phyloP scores from a whole-genome alignment of 2,797 vertebrate species.

The Epinephelus coioides region DNA sequence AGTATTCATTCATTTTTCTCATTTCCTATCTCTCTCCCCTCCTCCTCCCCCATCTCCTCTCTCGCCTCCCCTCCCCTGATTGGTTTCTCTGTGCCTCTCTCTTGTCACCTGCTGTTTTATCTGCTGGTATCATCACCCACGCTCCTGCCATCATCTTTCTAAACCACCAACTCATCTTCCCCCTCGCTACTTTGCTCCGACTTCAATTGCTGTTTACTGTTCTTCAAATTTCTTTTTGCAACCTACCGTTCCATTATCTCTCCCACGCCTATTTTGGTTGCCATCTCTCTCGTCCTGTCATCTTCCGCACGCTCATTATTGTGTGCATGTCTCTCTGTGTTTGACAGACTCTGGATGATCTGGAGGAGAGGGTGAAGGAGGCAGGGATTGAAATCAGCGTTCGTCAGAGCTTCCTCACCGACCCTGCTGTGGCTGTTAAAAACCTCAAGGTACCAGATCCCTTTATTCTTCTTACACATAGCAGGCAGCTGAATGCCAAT shows the following conservation, averaged over 20 bases:
- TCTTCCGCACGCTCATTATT: conserved; percentile 10
- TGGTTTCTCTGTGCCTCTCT: conserved; percentile 10
- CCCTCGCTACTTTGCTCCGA: not conserved
- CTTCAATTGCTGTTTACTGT: not conserved
- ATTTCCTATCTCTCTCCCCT: not conserved
- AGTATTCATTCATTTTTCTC: not conserved
- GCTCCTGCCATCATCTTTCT: not conserved
- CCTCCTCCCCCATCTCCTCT: conserved; percentile 10
- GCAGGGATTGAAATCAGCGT: conserved; percentile 93
- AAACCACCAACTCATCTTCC: conserved; percentile 8
- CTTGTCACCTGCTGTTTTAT: conserved; percentile 15
- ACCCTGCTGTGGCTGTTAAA: conserved; percentile 91
- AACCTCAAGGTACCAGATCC: conserved; percentile 90
- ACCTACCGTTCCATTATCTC: conserved; percentile 4
- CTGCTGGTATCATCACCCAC: conserved; percentile 16
- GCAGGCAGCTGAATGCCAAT: conserved; percentile 7
- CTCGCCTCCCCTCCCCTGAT: conserved; percentile 4
- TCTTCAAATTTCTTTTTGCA: conserved; percentile 13
- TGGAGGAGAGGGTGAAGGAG: conserved; percentile 92
- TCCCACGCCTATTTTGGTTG: not conserved
- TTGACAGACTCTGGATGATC: conserved; percentile 91
- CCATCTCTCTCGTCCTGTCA: not conserved
- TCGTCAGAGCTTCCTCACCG: conserved; percentile 93
- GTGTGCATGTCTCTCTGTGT: conserved; percentile 12
- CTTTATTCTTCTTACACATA: not conserved